Percentiles rank a stretch among this genome's conserved stretches.
phyloP scores from a whole-genome alignment of 2,888 invertebrate genomes.

The Cylindroiulus punctatus region DNA sequence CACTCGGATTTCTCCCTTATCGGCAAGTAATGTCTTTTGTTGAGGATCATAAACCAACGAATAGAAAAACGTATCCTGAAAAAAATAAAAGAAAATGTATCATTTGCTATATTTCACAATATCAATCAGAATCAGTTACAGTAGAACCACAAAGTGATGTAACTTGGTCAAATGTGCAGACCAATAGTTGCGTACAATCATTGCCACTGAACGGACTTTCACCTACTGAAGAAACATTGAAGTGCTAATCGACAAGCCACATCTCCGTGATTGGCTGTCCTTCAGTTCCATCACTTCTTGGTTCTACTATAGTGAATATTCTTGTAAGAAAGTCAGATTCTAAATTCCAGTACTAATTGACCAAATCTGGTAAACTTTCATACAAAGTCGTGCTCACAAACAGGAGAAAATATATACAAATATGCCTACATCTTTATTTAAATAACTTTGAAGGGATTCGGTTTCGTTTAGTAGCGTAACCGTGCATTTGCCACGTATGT shows the following conservation, averaged over 20 bases:
- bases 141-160: too few species aligned
- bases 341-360: too few species aligned
- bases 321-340: too few species aligned
- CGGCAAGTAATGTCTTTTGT: constrained; percentile 97
- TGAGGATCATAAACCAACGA: constrained; percentile 99
- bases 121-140: too few species aligned
- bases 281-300: too few species aligned
- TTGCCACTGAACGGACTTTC: too few species aligned
- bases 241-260: too few species aligned
- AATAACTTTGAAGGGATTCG: constrained; percentile 94
- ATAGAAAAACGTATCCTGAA: constrained; percentile 98
- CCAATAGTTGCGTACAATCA: too few species aligned
- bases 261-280: too few species aligned
- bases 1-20: constrained; percentile 93
- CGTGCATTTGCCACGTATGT: constrained; percentile 99
- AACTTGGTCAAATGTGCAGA: too few species aligned
- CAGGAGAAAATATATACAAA: background rate
- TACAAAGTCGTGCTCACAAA: background rate
- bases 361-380: background rate
- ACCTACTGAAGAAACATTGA: too few species aligned
- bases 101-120: background rate
- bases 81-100: constrained; percentile 24
- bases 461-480: constrained; percentile 99
- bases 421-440: constrained; percentile 89
- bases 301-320: too few species aligned